Evolutionary conservation across 2,113 vertebrate species (phyloP), one percentile per base, ranked within the genome.

Genomic region (Elaphurus davidianus): DNA sequence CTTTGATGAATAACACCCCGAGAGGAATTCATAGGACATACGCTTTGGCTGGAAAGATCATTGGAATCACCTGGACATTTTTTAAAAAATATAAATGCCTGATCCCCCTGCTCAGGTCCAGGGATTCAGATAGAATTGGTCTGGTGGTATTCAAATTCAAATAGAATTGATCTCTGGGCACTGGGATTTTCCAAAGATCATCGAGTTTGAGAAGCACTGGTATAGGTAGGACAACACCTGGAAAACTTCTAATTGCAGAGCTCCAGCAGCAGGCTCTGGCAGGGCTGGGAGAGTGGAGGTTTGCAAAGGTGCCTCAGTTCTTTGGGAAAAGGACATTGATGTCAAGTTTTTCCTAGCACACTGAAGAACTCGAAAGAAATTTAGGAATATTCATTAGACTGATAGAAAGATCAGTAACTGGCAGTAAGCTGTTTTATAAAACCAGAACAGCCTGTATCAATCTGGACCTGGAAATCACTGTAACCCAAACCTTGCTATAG

Each of bases 1-100:
- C 40, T 74, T 30, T 47, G 43, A 78, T 40, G 86, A 82, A 94
- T 94, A 85, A 97, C 62, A 28, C 40, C 17, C n/a, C 50, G 50
- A 62, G 40, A 62, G 16, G 79, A 94, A 91, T 89, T 83, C 82
- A 15, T 64, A 64, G 84, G 76, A 33, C 25, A 67, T 13, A 64
- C 43, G 2, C n/a, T 40, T 40, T 94, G 50, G 85, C 1, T 92
- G 30, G 59, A 60, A 74, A 76, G 78, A 36, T 82, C 40, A 95
- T 19, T 60, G 33, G 57, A 67, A 27, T 95, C 57, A 85, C 23
- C 5, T 78, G 54, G 45, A 96, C 91, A 91, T 12, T 95, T 50
- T 11, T 94, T 94, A 23, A 1, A 94, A 27, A 40, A 21, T 11
- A 64, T 47, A 14, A 25, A 67, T 6, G 16, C 9, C 14, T 82